phyloP scores from a whole-genome alignment of 1,140 invertebrate genomes.

The Drosophila nebulosa region DNA sequence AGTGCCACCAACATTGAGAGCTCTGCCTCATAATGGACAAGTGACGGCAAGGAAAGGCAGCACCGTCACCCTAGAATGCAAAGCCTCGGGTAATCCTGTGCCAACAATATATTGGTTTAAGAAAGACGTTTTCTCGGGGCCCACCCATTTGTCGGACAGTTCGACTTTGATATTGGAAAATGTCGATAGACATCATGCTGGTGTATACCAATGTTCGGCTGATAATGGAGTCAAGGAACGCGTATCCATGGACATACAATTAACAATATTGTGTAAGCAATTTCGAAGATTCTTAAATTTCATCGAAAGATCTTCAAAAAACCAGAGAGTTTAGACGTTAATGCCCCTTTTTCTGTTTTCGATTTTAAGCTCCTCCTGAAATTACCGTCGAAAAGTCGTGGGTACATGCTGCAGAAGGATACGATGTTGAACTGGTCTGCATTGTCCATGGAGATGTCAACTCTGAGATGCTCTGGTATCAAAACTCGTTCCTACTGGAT shows the following conservation, averaged over 20 bases:
- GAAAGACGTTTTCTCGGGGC: slow-evolving; percentile 77
- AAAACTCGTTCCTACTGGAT: slow-evolving; percentile 83
- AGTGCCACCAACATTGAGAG: slow-evolving; percentile 82
- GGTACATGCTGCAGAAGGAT: slow-evolving; percentile 82
- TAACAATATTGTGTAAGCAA: slow-evolving; percentile 84
- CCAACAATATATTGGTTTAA: slow-evolving; percentile 80
- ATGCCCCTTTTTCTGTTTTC: neutral
- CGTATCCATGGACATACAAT: slow-evolving; percentile 83
- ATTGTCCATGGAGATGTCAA: slow-evolving; percentile 82
- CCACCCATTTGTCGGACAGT: slow-evolving; percentile 81
- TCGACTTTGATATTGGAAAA: slow-evolving; percentile 83
- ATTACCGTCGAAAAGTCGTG: slow-evolving; percentile 82
- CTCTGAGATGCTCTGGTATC: slow-evolving; percentile 83
- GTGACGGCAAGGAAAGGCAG: slow-evolving; percentile 83
- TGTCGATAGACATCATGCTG: slow-evolving; percentile 84
- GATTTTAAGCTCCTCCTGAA: slow-evolving; percentile 81
- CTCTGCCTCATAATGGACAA: slow-evolving; percentile 82
- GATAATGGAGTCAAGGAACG: slow-evolving; percentile 86
- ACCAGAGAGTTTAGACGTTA: neutral
- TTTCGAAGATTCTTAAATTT: neutral
- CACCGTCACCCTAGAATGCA: slow-evolving; percentile 83
- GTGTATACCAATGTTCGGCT: slow-evolving; percentile 85
- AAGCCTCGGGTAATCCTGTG: slow-evolving; percentile 83
- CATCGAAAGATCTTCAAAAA: too few species aligned
- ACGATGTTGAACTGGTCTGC: slow-evolving; percentile 82